Evolutionary conservation across 2,888 invertebrate species (phyloP), one percentile per base, ranked within the genome.

Genomic region (Cosmorhoe ocellata): DNA sequence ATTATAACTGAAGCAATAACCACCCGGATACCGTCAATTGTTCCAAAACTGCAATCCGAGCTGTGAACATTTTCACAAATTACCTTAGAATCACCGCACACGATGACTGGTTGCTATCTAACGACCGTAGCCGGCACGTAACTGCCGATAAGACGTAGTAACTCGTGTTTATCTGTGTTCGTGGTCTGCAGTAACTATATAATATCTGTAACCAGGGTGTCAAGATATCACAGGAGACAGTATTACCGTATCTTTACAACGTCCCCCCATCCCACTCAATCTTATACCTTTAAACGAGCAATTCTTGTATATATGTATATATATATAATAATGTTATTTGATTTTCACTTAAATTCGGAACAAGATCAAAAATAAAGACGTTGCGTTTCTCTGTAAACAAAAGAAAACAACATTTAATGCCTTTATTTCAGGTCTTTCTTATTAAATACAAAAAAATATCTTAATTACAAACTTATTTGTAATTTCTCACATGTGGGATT

Each of bases 181-280:
- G 65, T 67, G 59, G 56, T 58, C 27, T 49, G 62, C 38, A 47
- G 27, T 46, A 37, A 42, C 46, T 46, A n/a, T 8, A 14, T 42
- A 7, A 18, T 43, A 31, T 52, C 36, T 36, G 39, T 24, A 31
- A 33, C 54, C 66, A 64, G 67, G 59, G 59, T 60, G 59, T 51
- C 56, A 55, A 61, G 65, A 74, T 78, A 74, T 69, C 69, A 47
- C 60, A 64, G 71, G 52, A 64, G 56, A 62, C 59, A 55, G 67
- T 61, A 74, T 75, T 73, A 71, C 68, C 69, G 66, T 78, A 74
- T 73, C 73, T 73, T 60, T 63, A 64, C 44, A 41, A 41, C 51
- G 41, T 42, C 57, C 48, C 39, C 53, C 51, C 60, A 57, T 44
- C 57, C 45, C 53, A 56, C 51, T 51, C 51, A 30, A 46, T n/a